Evolutionary conservation across 1,140 invertebrate genomes (phyloP), one percentile per base, ranked within the genome.

Genomic region (Zaprionus camerounensis): DNA sequence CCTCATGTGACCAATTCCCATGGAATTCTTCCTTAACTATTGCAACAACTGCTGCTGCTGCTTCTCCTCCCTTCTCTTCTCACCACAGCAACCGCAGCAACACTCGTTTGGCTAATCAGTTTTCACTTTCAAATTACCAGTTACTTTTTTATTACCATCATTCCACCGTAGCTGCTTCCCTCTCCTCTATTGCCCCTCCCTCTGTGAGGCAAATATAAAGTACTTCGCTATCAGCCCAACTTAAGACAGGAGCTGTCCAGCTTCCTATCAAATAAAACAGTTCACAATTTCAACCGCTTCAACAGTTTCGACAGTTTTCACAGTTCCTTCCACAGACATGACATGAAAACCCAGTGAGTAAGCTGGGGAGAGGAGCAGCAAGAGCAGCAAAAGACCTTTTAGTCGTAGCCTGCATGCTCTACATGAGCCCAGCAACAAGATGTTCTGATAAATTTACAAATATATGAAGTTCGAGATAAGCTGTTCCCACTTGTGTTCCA

Each of bases 191-290:
- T 13, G 13, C 38, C 12, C 12, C 13, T 2, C 38, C 12, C 15
- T 41, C 38, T 31, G 6, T 31, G 28, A 31, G 6, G 7, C 28
- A 9, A 34, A 34, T 34, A 11, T 34, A 20, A 1, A 20, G 20
- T 20, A 34, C 31, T 34, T 34, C 9, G 31, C 38, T n/a, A n/a
- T 41, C 38, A 15, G 38, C 38, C 31, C 9, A 34, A 41, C 44
- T 20, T 34, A 36, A n/a, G n/a, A 65, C 24, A 61, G 38, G 46
- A 49, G 38, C 68, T 51, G 76, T 34, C 26, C 41, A 57, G 26
- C 69, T 66, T 57, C 57, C 70, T 68, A 34, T 46, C 80, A 56
- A 28, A 65, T 67, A 57, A 72, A 71, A 31, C 64, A 58, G 22
- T 12, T 20, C 6, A 46, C 41, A 46, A 51, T 51, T 20, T 51